Evolutionary conservation across 1,140 invertebrate species (phyloP).

Genomic region (Lanistes nyassanus): DNA sequence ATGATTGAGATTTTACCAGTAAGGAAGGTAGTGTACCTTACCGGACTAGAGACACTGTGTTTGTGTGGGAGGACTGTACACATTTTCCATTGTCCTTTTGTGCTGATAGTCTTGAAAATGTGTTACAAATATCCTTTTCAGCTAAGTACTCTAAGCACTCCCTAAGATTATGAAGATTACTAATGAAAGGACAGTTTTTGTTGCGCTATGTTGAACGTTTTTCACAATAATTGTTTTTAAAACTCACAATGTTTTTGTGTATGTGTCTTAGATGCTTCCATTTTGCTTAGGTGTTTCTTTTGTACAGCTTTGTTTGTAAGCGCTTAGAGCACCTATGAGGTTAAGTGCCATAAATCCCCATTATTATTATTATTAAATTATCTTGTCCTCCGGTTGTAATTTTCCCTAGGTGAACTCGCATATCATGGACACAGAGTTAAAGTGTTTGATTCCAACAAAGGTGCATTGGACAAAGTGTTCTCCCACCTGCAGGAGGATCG

Average conservation of each 20-base stretch:
- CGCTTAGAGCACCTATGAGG: too few species aligned
- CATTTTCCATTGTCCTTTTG: background rate
- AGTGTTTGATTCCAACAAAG: constrained; percentile 64
- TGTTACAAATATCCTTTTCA: too few species aligned
- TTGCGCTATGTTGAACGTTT: too few species aligned
- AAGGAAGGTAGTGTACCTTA: too few species aligned
- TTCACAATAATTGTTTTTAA: background rate
- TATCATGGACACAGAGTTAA: constrained; percentile 70
- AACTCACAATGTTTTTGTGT: background rate
- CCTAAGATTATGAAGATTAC: too few species aligned
- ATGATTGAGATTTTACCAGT: too few species aligned
- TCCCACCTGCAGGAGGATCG: constrained; percentile 67
- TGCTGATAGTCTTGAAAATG: too few species aligned
- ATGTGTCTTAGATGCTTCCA: background rate
- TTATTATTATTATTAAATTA: background rate
- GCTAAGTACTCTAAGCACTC: too few species aligned
- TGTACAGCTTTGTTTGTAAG: background rate
- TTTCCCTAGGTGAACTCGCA: constrained; percentile 66
- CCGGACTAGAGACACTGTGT: too few species aligned
- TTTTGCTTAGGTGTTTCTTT: too few species aligned
- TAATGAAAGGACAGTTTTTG: too few species aligned
- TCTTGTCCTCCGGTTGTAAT: constrained; percentile 5
- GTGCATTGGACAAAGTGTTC: constrained; percentile 63
- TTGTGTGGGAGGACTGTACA: background rate
- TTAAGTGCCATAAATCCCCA: too few species aligned